Percentiles rank a stretch among this genome's conserved stretches.
phyloP scores from a whole-genome alignment of 2,888 invertebrate species.

The Hirtodrosophila histrioides region DNA sequence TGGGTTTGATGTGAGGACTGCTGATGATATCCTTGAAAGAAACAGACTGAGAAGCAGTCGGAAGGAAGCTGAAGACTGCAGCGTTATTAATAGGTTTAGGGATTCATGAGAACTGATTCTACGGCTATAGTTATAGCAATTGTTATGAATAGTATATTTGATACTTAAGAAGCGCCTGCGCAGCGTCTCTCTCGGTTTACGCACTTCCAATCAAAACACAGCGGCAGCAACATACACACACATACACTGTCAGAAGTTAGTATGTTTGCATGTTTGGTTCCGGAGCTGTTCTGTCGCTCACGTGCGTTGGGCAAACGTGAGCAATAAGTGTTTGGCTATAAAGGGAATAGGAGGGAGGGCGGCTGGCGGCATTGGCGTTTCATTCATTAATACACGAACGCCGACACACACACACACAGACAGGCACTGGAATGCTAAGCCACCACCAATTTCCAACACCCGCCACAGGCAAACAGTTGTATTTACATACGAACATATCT shows the following conservation, averaged over 20 bases:
- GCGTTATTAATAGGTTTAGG: too few relatives aligned
- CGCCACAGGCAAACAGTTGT: constrained; percentile 55
- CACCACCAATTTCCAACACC: constrained; percentile 69
- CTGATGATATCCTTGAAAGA: too few relatives aligned
- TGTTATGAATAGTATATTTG: too few relatives aligned
- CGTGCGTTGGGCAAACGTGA: constrained; percentile 63
- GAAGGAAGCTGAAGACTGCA: too few relatives aligned
- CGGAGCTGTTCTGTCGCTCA: constrained; percentile 44
- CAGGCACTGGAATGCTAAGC: constrained; percentile 66
- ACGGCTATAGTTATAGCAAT: too few relatives aligned
- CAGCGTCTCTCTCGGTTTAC: constrained; percentile 38
- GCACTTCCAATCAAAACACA: constrained; percentile 59
- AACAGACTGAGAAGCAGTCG: too few relatives aligned
- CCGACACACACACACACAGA: constrained; percentile 11
- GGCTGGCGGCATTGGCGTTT: constrained; percentile 71
- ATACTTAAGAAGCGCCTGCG: constrained; percentile 44
- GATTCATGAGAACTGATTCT: too few relatives aligned
- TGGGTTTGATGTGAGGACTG: too few relatives aligned
- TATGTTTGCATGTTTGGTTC: constrained; percentile 22
- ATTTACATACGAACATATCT: constrained; percentile 25
- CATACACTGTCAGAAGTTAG: neutral
- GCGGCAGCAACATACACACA: constrained; percentile 6
- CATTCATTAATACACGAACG: constrained; percentile 72
- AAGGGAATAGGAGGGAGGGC: constrained; percentile 20
- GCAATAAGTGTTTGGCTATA: constrained; percentile 24